These are phyloP conservation scores for Drosophila maculinotata DNA, from an alignment of 2,888 invertebrate genomes.

Conservation along the genomic window DNA sequence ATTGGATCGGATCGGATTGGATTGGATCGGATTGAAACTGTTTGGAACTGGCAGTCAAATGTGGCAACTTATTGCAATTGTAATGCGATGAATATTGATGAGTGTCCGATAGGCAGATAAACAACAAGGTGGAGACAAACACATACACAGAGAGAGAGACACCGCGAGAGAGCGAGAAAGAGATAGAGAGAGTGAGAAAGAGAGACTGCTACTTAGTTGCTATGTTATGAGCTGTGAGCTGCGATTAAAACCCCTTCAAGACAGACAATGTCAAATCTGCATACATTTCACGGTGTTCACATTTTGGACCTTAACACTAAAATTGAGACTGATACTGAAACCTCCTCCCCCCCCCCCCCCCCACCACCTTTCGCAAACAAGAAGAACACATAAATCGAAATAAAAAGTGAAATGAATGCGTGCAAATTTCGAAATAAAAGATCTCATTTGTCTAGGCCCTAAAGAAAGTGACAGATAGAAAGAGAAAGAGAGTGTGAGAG, in stretches of 20 bases:
- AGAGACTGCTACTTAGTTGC: slow-evolving; percentile 34
- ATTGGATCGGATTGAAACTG: slow-evolving; percentile 26
- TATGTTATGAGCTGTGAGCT: slow-evolving; percentile 12
- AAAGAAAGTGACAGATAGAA: not conserved
- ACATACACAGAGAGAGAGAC: slow-evolving; percentile 8
- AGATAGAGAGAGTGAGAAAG: not conserved
- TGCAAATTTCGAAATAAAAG: slow-evolving; percentile 21
- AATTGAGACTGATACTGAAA: no score
- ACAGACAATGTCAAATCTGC: slow-evolving; percentile 14
- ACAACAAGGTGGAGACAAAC: slow-evolving; percentile 19
- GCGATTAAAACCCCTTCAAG: slow-evolving; percentile 24
- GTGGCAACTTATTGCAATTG: slow-evolving; percentile 79
- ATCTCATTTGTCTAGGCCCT: slow-evolving; percentile 23
- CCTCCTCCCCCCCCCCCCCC: no score
- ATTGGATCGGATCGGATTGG: slow-evolving; percentile 31
- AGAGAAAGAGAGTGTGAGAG: not conserved
- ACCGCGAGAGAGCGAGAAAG: not conserved
- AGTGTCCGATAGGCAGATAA: slow-evolving; percentile 42
- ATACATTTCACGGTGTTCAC: slow-evolving; percentile 9
- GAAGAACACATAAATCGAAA: slow-evolving; percentile 5
- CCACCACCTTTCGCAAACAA: not conserved
- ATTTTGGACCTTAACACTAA: not conserved
- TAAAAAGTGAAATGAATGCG: slow-evolving; percentile 22
- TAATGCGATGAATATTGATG: slow-evolving; percentile 81
- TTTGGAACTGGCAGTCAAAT: slow-evolving; percentile 55